phyloP scores from a whole-genome alignment of 1,140 invertebrate genomes.

The Oedothorax gibbosus region DNA sequence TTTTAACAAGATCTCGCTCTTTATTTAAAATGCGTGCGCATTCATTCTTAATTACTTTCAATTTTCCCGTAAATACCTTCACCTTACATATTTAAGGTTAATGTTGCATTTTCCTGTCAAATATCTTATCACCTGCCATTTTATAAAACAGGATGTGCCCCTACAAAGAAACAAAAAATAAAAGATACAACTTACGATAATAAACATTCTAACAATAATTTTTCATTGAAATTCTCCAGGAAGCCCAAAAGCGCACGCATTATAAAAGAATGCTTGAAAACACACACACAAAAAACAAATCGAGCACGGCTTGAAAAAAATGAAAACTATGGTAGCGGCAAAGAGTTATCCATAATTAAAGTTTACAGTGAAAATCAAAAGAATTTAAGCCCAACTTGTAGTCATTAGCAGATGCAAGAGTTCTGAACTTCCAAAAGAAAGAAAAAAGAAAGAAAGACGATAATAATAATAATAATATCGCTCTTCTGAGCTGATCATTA shows the following conservation, averaged over 20 bases:
- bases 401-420: constrained; percentile 30
- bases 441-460: constrained; percentile 27
- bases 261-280: constrained; percentile 35
- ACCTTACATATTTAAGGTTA: no score
- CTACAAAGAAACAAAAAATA: not conserved
- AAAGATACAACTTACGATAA: not conserved
- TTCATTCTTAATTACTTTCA: no score
- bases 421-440: constrained; percentile 21
- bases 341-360: constrained; percentile 41
- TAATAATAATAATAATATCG: constrained; percentile 56
- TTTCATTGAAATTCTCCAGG: constrained; percentile 9
- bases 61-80: no score
- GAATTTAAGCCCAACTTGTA: constrained; percentile 26
- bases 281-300: constrained; percentile 23
- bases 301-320: not conserved
- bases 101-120: not conserved
- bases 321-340: constrained; percentile 15
- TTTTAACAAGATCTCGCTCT: no score
- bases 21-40: no score
- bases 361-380: constrained; percentile 46
- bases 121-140: constrained; percentile 24
- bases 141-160: constrained; percentile 35
- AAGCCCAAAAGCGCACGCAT: not conserved
- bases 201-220: constrained; percentile 38
- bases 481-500: constrained; percentile 52